Percentiles rank a stretch among this genome's conserved stretches.
phyloP scores from a whole-genome alignment of 2,888 invertebrate species.

The Anarsia innoxiella region DNA sequence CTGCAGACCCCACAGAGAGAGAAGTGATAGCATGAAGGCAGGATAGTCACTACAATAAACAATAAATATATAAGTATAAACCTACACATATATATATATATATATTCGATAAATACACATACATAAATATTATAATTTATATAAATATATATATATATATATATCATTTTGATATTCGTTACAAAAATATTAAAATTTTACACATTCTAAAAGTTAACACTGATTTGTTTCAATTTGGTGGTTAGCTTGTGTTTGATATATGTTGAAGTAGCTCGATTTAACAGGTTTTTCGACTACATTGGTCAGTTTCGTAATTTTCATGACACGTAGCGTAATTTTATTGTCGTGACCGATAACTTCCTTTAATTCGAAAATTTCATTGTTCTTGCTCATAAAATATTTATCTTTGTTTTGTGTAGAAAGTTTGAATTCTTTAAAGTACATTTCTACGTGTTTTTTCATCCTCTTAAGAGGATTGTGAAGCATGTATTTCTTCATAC shows the following conservation, averaged over 20 bases:
- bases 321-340: neutral
- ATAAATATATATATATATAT: no score
- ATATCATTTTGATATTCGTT: neutral
- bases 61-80: no score
- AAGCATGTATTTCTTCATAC: no score
- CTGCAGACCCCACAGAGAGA: no score
- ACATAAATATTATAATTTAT: no score
- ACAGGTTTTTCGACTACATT: neutral
- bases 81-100: no score
- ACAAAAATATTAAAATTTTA: neutral
- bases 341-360: neutral
- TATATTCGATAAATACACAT: no score
- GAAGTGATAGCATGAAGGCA: no score
- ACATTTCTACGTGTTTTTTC: neutral
- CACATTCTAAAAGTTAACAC: neutral
- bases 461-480: neutral
- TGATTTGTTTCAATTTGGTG: neutral
- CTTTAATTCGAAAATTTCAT: neutral
- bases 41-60: no score
- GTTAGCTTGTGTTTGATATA: neutral
- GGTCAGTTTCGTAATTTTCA: neutral
- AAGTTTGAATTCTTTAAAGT: neutral
- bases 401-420: neutral
- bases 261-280: neutral
- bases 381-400: neutral